Base-by-base conservation (phyloP, 2,113 vertebrate genomes). In the Mus spicilegus region DNA sequence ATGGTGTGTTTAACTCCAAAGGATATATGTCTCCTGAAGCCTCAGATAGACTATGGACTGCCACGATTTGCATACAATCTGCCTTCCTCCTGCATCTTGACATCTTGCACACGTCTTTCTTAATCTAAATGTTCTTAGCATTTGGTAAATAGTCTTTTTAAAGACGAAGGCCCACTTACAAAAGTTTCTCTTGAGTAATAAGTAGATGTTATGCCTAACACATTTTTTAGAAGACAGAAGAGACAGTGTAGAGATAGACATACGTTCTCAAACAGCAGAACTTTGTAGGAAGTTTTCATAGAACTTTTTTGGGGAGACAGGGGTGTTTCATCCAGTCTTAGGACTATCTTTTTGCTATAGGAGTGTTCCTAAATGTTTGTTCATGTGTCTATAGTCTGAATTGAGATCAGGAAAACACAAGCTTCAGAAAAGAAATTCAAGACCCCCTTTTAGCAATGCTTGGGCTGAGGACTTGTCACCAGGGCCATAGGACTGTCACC, bases 171-270 rank as follows among this genome's bases (percentile, higher is more conserved):
- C 49, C 70, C 30, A n/a, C 5, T 77, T 77, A 58, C 24, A 70
- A 96, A 81, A 4, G 56, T 95, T 90, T 95, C 73, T 90, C 92
- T 87, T 67, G 72, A 61, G 19, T 46, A 63, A 78, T 56, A 70
- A 46, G 85, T 42, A 86, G 22, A 82, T 84, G 19, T 54, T 77
- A 72, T 0, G 65, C 11, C 19, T 30, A 92, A 22, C 7, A 91
- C 89, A 56, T 56, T 93, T 95, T 75, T 75, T 84, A 93, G 70
- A 91, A 93, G 89, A 80, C 39, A 81, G 82, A 91, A 65, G 16
- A n/a, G 22, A 88, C 30, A 86, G 46, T 36, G 51, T 30, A 93
- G 75, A 92, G 65, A 94, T 58, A 77, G 54, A 85, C 93, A 77
- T 80, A 67, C n/a, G 36, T 3, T 42, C 70, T 95, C 61, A 56